Evolutionary conservation across 1,140 invertebrate genomes (phyloP), one percentile per base, ranked within the genome.

Genomic region (Drosophila virilis): DNA sequence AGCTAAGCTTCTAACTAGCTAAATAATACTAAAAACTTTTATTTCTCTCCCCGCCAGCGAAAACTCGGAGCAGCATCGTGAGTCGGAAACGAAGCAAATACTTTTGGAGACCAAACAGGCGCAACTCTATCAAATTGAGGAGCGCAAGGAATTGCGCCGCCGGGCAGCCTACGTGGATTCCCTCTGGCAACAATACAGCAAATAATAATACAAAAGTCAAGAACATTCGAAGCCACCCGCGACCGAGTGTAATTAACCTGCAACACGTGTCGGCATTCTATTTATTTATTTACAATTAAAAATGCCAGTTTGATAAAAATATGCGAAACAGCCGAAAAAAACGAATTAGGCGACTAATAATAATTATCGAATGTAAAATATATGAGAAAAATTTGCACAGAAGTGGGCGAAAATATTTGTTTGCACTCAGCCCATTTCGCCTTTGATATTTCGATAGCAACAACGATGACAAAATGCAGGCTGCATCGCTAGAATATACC

Each of bases 61-160:
- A 61, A 86, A 71, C 45, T 83, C 77, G 0, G 81, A 91, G 33
- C 61, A 61, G n/a, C 66, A 82, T 70, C 85, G 84, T 0, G 81
- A 86, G 2, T 59, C 66, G 69, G 74, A 90, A 58, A 83, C 81
- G 0, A 78, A 67, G 22, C 58, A 90, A 10, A 52, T 91, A 0
- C 74, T 91, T 0, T 10, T 90, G 42, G 79, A 85, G 9, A 70
- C 67, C 6, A 91, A 91, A 8, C 55, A 74, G 22, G 77, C 74
- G 3, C 90, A 91, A 3, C 69, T 91, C 6, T 62, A 90, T 43
- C 90, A 91, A 65, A 91, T 91, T 4, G 68, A 78, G 42, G 89
- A 91, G 35, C 70, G 77, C 22, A 75, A 74, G 61, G 50, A 42
- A 0, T 15, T 70, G 6, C 62, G 55, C 0, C 71, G 75, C 0